Percentiles rank a stretch among this genome's conserved stretches.
Evolutionary conservation across 1,140 invertebrate genomes (phyloP).

Genomic region (Leptinotarsa undecemlineata): DNA sequence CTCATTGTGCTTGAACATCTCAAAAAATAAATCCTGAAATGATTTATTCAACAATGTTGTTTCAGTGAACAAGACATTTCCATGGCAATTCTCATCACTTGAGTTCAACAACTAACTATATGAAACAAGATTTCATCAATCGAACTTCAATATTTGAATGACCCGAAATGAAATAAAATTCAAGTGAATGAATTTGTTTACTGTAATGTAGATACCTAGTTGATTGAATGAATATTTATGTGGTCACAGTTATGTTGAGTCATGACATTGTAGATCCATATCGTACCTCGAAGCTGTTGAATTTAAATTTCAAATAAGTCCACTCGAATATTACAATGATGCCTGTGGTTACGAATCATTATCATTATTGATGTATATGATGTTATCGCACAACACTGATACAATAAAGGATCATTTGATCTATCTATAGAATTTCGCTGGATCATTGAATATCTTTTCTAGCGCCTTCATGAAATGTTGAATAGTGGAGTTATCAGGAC

Average conservation of each 20-base stretch:
- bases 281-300: slow-evolving; percentile 38
- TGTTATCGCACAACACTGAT: slow-evolving; percentile 26
- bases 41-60: no score
- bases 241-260: slow-evolving; percentile 32
- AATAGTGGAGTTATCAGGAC: no score
- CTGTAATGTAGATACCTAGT: slow-evolving; percentile 32
- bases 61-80: no score
- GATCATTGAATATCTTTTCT: no score
- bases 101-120: no score
- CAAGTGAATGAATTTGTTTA: slow-evolving; percentile 38
- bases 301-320: slow-evolving; percentile 37
- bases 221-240: slow-evolving; percentile 38
- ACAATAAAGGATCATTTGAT: slow-evolving; percentile 26
- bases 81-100: no score
- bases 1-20: no score
- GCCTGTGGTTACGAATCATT: slow-evolving; percentile 28
- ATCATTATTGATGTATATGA: slow-evolving; percentile 33
- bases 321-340: slow-evolving; percentile 30
- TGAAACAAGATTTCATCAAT: no score
- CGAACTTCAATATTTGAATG: no score
- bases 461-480: no score
- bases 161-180: slow-evolving; percentile 19
- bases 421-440: slow-evolving; percentile 4
- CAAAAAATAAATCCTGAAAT: no score
- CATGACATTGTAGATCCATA: slow-evolving; percentile 40